Percentiles rank a stretch among this genome's conserved stretches.
These are phyloP conservation scores for Cinclus cinclus DNA, from an alignment of 2,113 vertebrate genomes.

Conservation along the genomic window DNA sequence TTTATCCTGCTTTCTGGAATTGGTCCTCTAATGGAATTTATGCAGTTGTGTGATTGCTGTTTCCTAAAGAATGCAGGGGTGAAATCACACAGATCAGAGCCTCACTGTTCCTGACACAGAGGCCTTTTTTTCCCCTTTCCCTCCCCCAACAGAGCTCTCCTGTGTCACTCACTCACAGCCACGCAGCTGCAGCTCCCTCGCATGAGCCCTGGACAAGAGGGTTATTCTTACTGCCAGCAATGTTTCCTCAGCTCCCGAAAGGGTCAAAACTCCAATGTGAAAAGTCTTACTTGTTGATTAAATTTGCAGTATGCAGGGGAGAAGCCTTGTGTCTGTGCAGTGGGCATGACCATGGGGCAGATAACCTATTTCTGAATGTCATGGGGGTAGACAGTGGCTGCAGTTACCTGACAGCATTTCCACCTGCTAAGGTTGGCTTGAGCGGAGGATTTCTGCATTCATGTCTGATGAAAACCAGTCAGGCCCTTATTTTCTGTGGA, in stretches of 20 bases:
- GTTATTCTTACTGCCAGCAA: background rate
- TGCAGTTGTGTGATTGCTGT: background rate
- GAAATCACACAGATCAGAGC: conserved; percentile 21
- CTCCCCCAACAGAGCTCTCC: background rate
- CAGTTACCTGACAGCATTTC: background rate
- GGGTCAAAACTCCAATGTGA: background rate
- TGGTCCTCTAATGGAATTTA: background rate
- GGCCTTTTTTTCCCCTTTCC: background rate
- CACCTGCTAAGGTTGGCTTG: background rate
- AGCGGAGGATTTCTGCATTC: background rate
- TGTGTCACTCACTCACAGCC: background rate
- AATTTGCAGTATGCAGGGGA: background rate
- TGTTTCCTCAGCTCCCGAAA: background rate
- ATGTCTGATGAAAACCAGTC: background rate
- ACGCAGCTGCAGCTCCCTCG: conserved; percentile 16
- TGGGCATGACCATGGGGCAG: fast-evolving
- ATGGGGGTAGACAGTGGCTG: background rate
- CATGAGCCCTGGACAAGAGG: background rate
- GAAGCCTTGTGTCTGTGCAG: background rate
- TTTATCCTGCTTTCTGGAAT: background rate
- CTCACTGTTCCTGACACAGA: conserved; percentile 47
- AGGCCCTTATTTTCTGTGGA: background rate
- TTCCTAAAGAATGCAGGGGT: conserved; percentile 3
- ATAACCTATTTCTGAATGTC: background rate
- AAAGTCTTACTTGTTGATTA: background rate